Evolutionary conservation across 1,140 invertebrate genomes (phyloP), one percentile per base, ranked within the genome.

Genomic region (Glomeris maerens): DNA sequence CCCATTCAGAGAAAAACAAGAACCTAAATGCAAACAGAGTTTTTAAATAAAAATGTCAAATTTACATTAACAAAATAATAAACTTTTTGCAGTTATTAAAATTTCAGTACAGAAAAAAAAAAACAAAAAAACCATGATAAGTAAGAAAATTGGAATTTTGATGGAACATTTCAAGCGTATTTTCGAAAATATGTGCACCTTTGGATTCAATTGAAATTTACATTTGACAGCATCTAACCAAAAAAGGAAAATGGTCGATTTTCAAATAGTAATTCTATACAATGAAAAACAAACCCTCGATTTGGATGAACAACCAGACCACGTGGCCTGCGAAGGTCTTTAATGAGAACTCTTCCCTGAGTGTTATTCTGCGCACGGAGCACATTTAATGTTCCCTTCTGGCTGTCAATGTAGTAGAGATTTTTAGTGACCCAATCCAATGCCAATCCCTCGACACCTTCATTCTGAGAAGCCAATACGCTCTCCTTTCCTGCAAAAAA

Each of bases 391-490:
- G 91, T 94, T 55, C 92, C 92, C 69, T 93, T 91, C 7, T 90
- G 76, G 5, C 89, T 95, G 62, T 98, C 93, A 42, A 98, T 95
- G 67, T 96, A 98, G 66, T 97, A 98, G 0, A 98, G 72, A 65
- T 97, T 97, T 62, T 96, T 93, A 0, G 91, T 84, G 0, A 85
- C 84, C 94, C 93, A 98, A 63, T 98, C 95, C 0, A 96, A 83
- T 1, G 92, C 90, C 29, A 98, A 71, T 2, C 92, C 93, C 73
- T 98, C 93, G 0, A 98, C 92, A 0, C 90, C 90, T 70, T 96
- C 92, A 61, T 97, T 96, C 63, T 95, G 91, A 17, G 89, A 93
- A 7, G 91, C 89, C 20, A 97, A 63, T 0, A 96, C 89, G 45
- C 92, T 93, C 66, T 94, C 89, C 5, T 81, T 74, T 0, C 82